Evolutionary conservation across 1,140 invertebrate species (phyloP).

Genomic region (Trichogramma pretiosum): DNA sequence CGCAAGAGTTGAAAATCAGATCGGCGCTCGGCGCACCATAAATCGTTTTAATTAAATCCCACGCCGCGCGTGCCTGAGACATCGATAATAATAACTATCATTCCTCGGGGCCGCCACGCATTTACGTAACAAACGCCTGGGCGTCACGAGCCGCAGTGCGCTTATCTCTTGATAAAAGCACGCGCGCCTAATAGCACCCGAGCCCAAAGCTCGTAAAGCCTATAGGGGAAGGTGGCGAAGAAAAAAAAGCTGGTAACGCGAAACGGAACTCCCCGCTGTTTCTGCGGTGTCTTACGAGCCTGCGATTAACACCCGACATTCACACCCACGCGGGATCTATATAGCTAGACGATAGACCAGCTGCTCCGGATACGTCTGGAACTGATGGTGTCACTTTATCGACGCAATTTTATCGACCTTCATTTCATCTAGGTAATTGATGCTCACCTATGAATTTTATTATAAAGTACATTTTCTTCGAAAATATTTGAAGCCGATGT

Average conservation of each 20-base stretch:
- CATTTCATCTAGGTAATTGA: too few species aligned
- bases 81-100: too few species aligned
- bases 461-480: too few species aligned
- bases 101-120: not conserved
- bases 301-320: slow-evolving; percentile 23
- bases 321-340: slow-evolving; percentile 17
- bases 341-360: too few species aligned
- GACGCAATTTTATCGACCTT: too few species aligned
- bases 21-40: slow-evolving; percentile 18
- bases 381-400: too few species aligned
- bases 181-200: slow-evolving; percentile 24
- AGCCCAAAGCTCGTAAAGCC: slow-evolving; percentile 18
- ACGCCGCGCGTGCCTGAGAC: slow-evolving; percentile 2
- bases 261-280: slow-evolving; percentile 11
- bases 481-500: too few species aligned
- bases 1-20: too few species aligned
- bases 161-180: too few species aligned
- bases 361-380: too few species aligned
- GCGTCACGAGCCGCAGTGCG: slow-evolving; percentile 24
- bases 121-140: slow-evolving; percentile 27
- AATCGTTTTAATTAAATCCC: slow-evolving; percentile 30
- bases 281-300: slow-evolving; percentile 5
- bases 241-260: slow-evolving; percentile 3
- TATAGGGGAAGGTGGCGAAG: slow-evolving; percentile 14
- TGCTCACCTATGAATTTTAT: too few species aligned